Evolutionary conservation across 2,797 vertebrate species (phyloP).

Genomic region (Nyctibius grandis): DNA sequence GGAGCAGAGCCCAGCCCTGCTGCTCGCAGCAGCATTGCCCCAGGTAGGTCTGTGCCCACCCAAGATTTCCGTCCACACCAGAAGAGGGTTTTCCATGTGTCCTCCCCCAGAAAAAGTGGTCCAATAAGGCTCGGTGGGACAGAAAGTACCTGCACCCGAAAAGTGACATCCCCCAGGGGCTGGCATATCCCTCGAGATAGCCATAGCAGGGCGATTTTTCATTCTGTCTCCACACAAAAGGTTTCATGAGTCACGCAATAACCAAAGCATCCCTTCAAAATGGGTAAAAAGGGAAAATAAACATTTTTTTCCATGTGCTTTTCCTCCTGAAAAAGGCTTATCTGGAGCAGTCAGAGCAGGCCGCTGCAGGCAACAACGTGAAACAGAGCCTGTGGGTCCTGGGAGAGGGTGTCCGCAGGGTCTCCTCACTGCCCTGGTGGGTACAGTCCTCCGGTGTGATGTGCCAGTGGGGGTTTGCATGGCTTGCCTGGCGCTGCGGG

Average conservation of each 20-base stretch:
- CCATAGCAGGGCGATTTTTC: neutral
- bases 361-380: rapidly evolving
- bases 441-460: neutral
- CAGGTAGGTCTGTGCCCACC: neutral
- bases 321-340: neutral
- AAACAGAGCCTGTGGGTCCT: rapidly evolving
- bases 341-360: neutral
- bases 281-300: neutral
- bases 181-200: neutral
- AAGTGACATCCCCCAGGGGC: neutral
- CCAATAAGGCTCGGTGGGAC: neutral
- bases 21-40: rapidly evolving
- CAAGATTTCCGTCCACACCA: neutral
- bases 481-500: rapidly evolving
- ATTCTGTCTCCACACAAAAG: neutral
- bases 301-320: neutral
- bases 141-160: neutral
- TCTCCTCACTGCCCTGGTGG: neutral
- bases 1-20: neutral
- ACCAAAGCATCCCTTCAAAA: neutral
- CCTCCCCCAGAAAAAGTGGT: neutral
- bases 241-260: neutral
- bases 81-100: neutral
- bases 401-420: neutral
- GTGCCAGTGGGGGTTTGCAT: neutral